Base-by-base conservation (phyloP, 2,113 vertebrate genomes). In the Electrona antarctica region DNA sequence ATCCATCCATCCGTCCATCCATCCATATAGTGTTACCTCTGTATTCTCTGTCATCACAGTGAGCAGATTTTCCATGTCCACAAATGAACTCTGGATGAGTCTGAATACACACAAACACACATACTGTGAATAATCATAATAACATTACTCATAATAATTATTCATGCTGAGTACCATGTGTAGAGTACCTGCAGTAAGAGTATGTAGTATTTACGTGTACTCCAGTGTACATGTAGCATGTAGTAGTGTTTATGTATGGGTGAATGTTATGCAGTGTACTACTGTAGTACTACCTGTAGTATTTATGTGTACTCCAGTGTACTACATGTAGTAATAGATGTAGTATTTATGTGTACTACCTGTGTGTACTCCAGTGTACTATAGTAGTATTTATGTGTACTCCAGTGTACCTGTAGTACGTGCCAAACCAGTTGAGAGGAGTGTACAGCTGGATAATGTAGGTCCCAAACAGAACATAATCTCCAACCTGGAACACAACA, bases 391-490 rank as follows among this genome's bases (percentile, higher is more conserved):
- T 21, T 21, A 21, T 21, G 21, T 21, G 21, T 21, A 21, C 21
- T 21, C 1, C 1, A 21, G 21, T 21, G 1, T 5, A 29, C 96
- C 96, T 96, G 87, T 97, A 98, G 83, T 97, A 98, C 65, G 96
- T 97, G 5, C 96, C 96, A 0, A 97, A 97, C 95, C 96, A 97
- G 91, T 97, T 96, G 64, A 98, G 95, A 0, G 96, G 96, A 0
- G 95, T 95, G 81, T 97, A 98, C 57, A 98, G 92, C 89, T 98
- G 96, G 72, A 96, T 95, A 82, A 97, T 97, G 64, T 98, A 98
- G 50, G 95, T 97, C 47, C 95, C 95, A 33, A 97, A 97, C 8
- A 97, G 93, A 75, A 98, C 95, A 41, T 94, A 98, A 83, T 98
- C 96, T 2, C 96, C 96, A 0, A 97, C 95, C 87, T 90, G 63